These are phyloP conservation scores for Lycophotia porphyrea DNA, from an alignment of 2,888 invertebrate genomes.

Conservation along the genomic window DNA sequence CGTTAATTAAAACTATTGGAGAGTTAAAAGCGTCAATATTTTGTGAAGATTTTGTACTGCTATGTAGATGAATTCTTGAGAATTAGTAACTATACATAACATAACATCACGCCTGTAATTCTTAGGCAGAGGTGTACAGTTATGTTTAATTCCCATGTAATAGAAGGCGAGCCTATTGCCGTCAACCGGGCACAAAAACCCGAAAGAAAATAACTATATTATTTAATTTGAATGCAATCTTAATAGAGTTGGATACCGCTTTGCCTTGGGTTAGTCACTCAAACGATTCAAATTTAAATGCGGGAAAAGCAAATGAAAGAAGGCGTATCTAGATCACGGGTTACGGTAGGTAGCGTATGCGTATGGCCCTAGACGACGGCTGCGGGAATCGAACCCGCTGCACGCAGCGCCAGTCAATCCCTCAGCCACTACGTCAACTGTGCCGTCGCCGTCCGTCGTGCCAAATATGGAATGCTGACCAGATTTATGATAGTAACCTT, in stretches of 20 bases:
- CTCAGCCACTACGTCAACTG: neutral
- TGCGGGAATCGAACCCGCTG: neutral
- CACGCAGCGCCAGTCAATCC: neutral
- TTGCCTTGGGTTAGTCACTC: neutral
- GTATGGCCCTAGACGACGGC: neutral
- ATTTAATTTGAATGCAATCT: neutral
- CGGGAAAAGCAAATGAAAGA: neutral
- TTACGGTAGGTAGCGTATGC: too few relatives aligned
- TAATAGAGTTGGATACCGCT: neutral
- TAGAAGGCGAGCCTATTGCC: too few relatives aligned
- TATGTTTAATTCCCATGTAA: too few relatives aligned
- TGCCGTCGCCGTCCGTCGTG: too few relatives aligned
- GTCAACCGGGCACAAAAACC: too few relatives aligned
- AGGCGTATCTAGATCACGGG: neutral
- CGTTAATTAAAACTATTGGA: constrained; percentile 21
- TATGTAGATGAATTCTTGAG: neutral
- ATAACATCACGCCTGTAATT: too few relatives aligned
- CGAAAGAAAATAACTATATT: too few relatives aligned
- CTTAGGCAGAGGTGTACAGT: too few relatives aligned
- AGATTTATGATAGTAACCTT: neutral
- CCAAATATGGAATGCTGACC: neutral
- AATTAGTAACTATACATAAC: too few relatives aligned
- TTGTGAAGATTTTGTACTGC: neutral
- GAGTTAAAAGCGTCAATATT: neutral
- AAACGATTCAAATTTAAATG: neutral